Percentiles rank a stretch among this genome's conserved stretches.
phyloP scores from a whole-genome alignment of 2,113 vertebrate genomes.

The Cryptomyrus ogoouensis region DNA sequence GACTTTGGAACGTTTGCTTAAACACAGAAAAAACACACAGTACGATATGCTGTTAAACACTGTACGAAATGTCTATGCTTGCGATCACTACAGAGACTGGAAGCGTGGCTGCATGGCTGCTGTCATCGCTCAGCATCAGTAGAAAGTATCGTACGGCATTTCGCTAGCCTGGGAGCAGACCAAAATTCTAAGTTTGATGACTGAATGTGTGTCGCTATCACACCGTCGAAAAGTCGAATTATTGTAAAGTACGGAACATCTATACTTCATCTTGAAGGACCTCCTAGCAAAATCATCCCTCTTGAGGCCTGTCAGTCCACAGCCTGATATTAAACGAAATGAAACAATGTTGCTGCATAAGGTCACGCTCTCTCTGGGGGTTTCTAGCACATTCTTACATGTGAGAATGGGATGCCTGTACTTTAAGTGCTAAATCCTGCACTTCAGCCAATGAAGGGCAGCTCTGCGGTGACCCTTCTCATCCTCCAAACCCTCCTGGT shows the following conservation, averaged over 20 bases:
- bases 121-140: not conserved
- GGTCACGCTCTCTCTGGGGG: not conserved
- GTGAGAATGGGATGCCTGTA: not conserved
- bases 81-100: not conserved
- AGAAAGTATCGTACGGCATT: not conserved
- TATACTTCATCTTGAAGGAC: not conserved
- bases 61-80: not conserved
- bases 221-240: not conserved
- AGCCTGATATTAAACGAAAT: not conserved
- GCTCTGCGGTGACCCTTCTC: not conserved
- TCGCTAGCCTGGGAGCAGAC: not conserved
- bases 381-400: not conserved
- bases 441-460: not conserved
- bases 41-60: not conserved
- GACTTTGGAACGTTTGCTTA: not conserved
- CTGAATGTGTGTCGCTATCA: not conserved
- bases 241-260: not conserved
- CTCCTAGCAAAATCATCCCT: not conserved
- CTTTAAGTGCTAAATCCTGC: not conserved
- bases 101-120: not conserved
- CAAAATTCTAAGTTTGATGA: not conserved
- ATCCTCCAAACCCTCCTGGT: not conserved
- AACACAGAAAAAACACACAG: not conserved
- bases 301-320: not conserved
- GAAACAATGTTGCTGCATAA: not conserved